phyloP scores from a whole-genome alignment of 1,140 invertebrate genomes.

The Saxidomus purpurata region DNA sequence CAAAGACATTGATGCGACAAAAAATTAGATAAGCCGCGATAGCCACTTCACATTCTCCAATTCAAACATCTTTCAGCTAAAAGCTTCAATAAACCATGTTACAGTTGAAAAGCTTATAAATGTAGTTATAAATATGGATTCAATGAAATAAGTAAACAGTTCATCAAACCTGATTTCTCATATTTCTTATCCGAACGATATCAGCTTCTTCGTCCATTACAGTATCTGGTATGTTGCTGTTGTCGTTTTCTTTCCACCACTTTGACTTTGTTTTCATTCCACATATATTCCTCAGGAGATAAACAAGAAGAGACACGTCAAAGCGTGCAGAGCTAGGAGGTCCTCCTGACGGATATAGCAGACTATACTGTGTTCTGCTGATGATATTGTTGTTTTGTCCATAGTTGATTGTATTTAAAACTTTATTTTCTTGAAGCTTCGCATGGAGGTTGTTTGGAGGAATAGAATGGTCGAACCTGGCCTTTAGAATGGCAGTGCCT shows the following conservation, averaged over 20 bases:
- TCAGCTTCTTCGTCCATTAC: not conserved
- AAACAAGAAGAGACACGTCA: constrained; percentile 11
- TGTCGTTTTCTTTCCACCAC: constrained; percentile 2
- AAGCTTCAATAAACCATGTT: no score
- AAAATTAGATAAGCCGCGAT: no score
- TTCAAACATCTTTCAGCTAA: no score
- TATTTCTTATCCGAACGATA: constrained; percentile 14
- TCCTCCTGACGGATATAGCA: not conserved
- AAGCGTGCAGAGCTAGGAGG: not conserved
- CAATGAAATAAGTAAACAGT: no score
- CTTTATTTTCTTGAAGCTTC: not conserved
- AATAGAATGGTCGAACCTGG: not conserved
- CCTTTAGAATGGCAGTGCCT: not conserved
- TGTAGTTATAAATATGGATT: no score
- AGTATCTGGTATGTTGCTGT: not conserved
- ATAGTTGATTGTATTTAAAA: not conserved
- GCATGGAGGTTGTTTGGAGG: constrained; percentile 7
- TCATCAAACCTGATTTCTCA: constrained; percentile 2
- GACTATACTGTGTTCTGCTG: not conserved
- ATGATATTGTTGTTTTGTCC: not conserved
- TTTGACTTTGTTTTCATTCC: not conserved
- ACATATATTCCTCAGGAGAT: constrained; percentile 31
- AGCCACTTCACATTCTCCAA: no score
- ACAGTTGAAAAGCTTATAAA: no score
- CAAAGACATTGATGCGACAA: no score